Conservation (phyloP, 37 sponge, comb jelly and placozoan genomes). For the Hexactinellida sp. region DNA sequence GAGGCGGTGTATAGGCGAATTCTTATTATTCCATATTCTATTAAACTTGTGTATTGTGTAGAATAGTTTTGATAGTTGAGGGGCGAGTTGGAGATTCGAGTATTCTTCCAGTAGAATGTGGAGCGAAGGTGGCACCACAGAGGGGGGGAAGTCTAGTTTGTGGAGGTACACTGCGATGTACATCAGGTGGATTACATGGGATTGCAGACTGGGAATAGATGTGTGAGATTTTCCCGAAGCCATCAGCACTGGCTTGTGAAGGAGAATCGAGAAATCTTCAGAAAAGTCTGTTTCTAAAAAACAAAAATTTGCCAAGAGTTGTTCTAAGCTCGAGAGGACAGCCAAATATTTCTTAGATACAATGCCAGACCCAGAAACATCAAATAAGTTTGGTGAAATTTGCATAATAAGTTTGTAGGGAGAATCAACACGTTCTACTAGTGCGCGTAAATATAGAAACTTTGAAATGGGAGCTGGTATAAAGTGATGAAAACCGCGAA, state of each 20-base stretch:
- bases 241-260: not conserved
- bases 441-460: not conserved
- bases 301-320: not conserved
- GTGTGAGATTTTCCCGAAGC: not conserved
- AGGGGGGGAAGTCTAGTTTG: not conserved
- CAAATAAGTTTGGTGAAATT: not conserved
- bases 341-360: not conserved
- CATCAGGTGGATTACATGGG: not conserved
- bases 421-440: not conserved
- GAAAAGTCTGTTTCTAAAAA: not conserved
- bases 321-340: not conserved
- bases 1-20: not conserved
- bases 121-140: not conserved
- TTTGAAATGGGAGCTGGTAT: not conserved
- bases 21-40: not conserved
- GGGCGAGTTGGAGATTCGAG: not conserved
- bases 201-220: not conserved
- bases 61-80: not conserved
- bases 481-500: slow-evolving; percentile 13
- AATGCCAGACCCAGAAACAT: not conserved
- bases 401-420: not conserved
- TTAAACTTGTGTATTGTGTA: not conserved
- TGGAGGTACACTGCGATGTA: not conserved
- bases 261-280: not conserved
- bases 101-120: not conserved